These are phyloP conservation scores for Lithophane leautieri DNA, from an alignment of 2,888 invertebrate genomes.

Conservation along the genomic window DNA sequence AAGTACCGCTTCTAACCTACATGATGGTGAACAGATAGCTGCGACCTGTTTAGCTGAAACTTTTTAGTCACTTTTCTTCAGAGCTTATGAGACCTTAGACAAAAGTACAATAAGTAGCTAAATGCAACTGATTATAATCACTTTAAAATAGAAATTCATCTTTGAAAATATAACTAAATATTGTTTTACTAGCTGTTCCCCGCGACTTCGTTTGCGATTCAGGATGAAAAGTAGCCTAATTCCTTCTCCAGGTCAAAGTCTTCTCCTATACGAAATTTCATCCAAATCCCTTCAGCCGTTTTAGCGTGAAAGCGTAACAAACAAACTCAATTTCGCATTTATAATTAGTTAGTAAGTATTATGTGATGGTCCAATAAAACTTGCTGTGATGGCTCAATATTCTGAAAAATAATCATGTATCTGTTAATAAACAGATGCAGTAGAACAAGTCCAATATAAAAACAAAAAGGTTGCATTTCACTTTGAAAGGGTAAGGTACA, in stretches of 20 bases:
- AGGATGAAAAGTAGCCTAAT: too few species aligned
- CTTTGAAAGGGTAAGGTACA: not conserved
- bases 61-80: constrained; percentile 4
- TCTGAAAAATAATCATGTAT: not conserved
- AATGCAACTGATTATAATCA: not conserved
- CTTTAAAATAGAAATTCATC: not conserved
- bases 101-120: not conserved
- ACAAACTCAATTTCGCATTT: too few species aligned
- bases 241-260: too few species aligned
- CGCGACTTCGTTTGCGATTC: too few species aligned
- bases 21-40: not conserved
- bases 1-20: constrained; percentile 14
- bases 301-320: too few species aligned
- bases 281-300: too few species aligned
- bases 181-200: not conserved
- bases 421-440: not conserved
- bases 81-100: not conserved
- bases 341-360: too few species aligned
- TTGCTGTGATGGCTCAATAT: not conserved
- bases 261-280: too few species aligned
- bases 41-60: not conserved
- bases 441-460: not conserved
- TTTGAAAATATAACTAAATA: not conserved
- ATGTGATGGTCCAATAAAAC: too few species aligned
- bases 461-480: constrained; percentile 5